These are phyloP conservation scores for Erebia ligea DNA, from an alignment of 2,888 invertebrate species.

Conservation along the genomic window DNA sequence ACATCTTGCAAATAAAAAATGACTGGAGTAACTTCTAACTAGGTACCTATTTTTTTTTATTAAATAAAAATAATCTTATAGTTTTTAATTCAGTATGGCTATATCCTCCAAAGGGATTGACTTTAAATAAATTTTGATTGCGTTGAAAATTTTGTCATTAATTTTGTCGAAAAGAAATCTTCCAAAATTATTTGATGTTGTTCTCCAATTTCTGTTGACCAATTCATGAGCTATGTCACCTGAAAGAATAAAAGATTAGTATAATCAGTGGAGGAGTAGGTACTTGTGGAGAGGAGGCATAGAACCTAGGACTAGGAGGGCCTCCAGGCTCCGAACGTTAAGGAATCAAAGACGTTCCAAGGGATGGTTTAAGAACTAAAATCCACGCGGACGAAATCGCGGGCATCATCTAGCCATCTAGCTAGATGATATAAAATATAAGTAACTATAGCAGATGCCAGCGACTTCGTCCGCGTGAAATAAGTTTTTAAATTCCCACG, in stretches of 20 bases:
- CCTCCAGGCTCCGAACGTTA: no score
- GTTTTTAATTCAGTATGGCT: not conserved
- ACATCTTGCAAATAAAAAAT: not conserved
- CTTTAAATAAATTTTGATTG: slow-evolving; percentile 18
- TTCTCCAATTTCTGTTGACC: slow-evolving; percentile 40
- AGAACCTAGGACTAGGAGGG: no score
- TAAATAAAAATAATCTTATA: slow-evolving; percentile 1
- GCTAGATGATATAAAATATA: no score
- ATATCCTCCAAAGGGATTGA: slow-evolving; percentile 22
- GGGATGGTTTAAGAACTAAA: no score
- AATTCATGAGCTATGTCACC: slow-evolving; percentile 36
- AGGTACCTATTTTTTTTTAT: not conserved
- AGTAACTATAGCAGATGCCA: no score
- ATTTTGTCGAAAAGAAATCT: slow-evolving; percentile 17
- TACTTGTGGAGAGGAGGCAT: no score
- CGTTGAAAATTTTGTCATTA: slow-evolving; percentile 21
- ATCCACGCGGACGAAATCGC: no score
- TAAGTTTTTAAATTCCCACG: no score
- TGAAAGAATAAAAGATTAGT: slow-evolving; percentile 14
- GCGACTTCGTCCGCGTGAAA: no score
- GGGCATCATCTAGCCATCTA: no score
- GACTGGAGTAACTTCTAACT: not conserved
- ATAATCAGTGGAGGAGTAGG: no score
- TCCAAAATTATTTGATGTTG: slow-evolving; percentile 17
- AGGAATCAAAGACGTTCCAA: no score